Conservation (phyloP, 1,140 invertebrate species). For the Ladona fulva region DNA sequence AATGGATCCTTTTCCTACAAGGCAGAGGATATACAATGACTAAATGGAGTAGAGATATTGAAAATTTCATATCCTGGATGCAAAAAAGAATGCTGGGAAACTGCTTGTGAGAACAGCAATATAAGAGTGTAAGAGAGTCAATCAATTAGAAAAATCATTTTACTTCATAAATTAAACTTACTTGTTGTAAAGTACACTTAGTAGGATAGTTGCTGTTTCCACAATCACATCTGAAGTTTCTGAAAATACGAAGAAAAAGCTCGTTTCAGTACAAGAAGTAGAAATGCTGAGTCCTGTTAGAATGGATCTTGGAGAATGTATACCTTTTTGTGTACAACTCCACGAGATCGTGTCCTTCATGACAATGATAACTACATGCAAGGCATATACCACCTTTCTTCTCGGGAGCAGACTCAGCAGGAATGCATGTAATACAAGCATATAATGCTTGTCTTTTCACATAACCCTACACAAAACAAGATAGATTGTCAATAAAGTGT, state of each 20-base stretch:
- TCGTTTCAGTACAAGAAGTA: slow-evolving; percentile 49
- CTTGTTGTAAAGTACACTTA: not conserved
- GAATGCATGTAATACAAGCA: slow-evolving; percentile 83
- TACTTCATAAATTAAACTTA: not conserved
- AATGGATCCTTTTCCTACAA: slow-evolving; percentile 46
- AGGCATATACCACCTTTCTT: slow-evolving; percentile 79
- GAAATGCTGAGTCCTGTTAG: slow-evolving; percentile 65
- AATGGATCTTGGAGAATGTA: slow-evolving; percentile 97
- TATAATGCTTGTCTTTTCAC: slow-evolving; percentile 90
- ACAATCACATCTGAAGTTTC: not conserved
- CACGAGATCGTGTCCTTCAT: slow-evolving; percentile 90
- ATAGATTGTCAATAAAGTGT: slow-evolving; percentile 19
- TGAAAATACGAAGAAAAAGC: not conserved
- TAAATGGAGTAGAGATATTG: no score
- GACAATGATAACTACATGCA: slow-evolving; percentile 89
- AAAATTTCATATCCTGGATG: no score
- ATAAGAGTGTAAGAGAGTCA: no score
- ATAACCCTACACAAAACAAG: slow-evolving; percentile 65
- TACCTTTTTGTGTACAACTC: slow-evolving; percentile 94
- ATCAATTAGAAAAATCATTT: no score
- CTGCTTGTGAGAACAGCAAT: no score
- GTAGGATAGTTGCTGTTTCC: not conserved
- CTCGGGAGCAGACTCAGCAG: slow-evolving; percentile 39
- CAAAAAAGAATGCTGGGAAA: no score
- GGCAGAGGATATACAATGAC: slow-evolving; percentile 18